Evolutionary conservation across 2,888 invertebrate species (phyloP), one percentile per base, ranked within the genome.

Genomic region (Pilophorus perplexus): DNA sequence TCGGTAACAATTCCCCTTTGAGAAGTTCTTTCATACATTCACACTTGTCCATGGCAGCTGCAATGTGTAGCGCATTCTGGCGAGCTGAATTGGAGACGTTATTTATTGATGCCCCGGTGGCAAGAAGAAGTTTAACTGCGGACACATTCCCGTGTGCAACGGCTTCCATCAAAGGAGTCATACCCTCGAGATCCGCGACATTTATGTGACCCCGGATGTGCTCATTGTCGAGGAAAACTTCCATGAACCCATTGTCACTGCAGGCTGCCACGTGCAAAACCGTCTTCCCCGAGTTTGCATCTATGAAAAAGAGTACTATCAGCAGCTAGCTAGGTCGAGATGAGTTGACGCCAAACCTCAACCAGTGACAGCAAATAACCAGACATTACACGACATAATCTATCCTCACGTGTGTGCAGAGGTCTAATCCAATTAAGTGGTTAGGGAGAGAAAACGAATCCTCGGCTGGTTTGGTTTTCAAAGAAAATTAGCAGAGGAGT

Each of bases 161-260:
- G 3, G 46, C 46, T 23, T 20, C 20, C 23, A 46, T 46, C 2
- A 46, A 23, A 22, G 46, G 46, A 8, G 46, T 46, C 8, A 23
- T 23, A n/a, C 46, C 46, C 12, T 20, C 12, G 4, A 46, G 46
- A 16, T 46, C 46, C 6, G 23, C 46, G 8, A 20, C 46, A 20
- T 46, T 46, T 2, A 46, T 20, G 22, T 46, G 46, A 12, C 46
- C 23, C n/a, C 46, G 20, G 46, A 46, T 46, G 10, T 46, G 22
- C 23, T 46, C 22, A 46, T 23, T 20, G n/a, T 22, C 22, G 10
- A 46, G 46, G 2, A 46, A 23, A n/a, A 20, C 46, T 46, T 46
- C 46, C 46, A 46, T 46, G 46, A 46, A 46, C 8, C 46, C 46
- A 46, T 46, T 20, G n/a, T 46, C 46, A 22, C 46, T 46, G 4